Percentiles rank a stretch among this genome's conserved stretches.
phyloP scores from a whole-genome alignment of 92 coral and sea anemone genomes.

The Phymanthus crucifer region DNA sequence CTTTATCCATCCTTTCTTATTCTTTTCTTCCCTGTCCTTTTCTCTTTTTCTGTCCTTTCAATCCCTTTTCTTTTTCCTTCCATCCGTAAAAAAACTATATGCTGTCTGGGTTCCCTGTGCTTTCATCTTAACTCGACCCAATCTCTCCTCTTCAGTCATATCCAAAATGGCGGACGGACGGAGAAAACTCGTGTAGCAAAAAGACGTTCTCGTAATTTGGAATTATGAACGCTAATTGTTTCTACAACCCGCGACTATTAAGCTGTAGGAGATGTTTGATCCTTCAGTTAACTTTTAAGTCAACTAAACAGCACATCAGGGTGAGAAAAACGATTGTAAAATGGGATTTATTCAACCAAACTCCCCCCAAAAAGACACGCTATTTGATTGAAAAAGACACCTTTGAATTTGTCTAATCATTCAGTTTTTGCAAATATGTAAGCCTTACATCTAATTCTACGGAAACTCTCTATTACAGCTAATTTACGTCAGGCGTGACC shows the following conservation, averaged over 20 bases:
- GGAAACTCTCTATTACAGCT: too few species aligned
- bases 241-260: neutral
- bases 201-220: neutral
- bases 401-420: too few species aligned
- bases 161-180: constrained; percentile 15
- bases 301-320: neutral
- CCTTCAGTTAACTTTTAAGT: neutral
- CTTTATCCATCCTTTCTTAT: too few species aligned
- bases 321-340: neutral
- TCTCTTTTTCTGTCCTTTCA: too few species aligned
- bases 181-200: neutral
- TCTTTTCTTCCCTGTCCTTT: neutral
- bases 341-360: neutral
- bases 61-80: neutral
- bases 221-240: neutral
- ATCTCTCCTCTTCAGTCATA: neutral
- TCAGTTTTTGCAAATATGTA: too few species aligned
- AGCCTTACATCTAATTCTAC: too few species aligned
- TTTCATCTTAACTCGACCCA: neutral
- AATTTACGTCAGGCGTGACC: too few species aligned
- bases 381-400: too few species aligned
- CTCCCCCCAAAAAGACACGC: too few species aligned
- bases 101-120: neutral
- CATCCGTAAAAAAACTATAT: too few species aligned
- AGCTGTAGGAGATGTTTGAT: neutral